Percentiles rank a stretch among this genome's conserved stretches.
Conservation (phyloP, 1,140 invertebrate species). For the Microplitis mediator region DNA sequence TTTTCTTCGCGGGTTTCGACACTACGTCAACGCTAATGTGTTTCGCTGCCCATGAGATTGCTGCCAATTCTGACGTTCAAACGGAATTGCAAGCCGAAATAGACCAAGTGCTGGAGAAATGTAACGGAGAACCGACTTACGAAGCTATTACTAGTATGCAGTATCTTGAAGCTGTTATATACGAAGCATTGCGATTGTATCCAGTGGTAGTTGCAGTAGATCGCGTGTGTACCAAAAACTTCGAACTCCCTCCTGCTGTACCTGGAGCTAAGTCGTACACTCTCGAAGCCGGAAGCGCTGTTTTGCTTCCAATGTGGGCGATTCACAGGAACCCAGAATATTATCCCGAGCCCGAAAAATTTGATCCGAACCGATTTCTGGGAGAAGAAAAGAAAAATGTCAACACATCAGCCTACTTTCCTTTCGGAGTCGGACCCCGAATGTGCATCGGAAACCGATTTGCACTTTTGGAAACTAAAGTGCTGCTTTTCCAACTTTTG, state of each 20-base stretch:
- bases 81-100: constrained; percentile 66
- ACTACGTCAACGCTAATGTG: constrained; percentile 66
- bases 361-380: constrained; percentile 65
- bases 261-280: constrained; percentile 1
- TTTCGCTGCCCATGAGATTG: constrained; percentile 64
- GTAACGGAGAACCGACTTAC: constrained; percentile 54
- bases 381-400: constrained; percentile 47
- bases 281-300: constrained; percentile 15
- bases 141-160: constrained; percentile 53
- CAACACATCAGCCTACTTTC: constrained; percentile 33
- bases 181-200: constrained; percentile 68
- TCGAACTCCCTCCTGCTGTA: constrained; percentile 36
- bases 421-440: constrained; percentile 41
- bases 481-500: not conserved
- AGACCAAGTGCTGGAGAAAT: constrained; percentile 51
- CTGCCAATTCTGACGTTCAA: constrained; percentile 65
- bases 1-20: constrained; percentile 68
- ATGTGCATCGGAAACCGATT: constrained; percentile 17
- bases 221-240: constrained; percentile 60
- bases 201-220: constrained; percentile 60
- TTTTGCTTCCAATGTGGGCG: constrained; percentile 49
- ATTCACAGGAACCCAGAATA: constrained; percentile 62
- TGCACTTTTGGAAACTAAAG: not conserved
- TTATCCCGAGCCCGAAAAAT: constrained; percentile 66
- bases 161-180: constrained; percentile 51